Base-by-base conservation (phyloP, 1,140 invertebrate genomes). In the Drosophila bocqueti region DNA sequence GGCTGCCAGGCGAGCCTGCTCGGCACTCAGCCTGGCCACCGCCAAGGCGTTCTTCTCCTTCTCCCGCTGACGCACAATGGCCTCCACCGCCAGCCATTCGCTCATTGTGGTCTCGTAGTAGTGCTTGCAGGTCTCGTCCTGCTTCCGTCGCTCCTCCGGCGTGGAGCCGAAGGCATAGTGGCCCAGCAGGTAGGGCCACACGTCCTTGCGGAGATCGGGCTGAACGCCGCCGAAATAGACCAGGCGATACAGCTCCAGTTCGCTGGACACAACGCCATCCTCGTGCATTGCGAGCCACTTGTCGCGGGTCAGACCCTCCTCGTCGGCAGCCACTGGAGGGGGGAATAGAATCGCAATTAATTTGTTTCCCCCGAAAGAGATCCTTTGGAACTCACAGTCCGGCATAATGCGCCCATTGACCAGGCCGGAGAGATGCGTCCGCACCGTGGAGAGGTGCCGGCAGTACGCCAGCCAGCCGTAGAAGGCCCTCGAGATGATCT, bases 381-480 rank as follows among this genome's bases (percentile, higher is more conserved):
- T 9, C 3, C 46, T 1, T 36, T 1, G 1, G 0, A 6, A 83
- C 87, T 84, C 92, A 95, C 95, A 94, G 91, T 94, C 94, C 13
- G 94, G 93, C 38, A 96, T 93, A 69, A 96, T 96, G 72, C 94
- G 94, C 1, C 94, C 93, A 92, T 96, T 95, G 1, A 99, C 97
- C 18, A 99, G 93, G n/a, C 97, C 97, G 42, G 97, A 96, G 34
- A 99, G 94, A 94, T 99, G 98, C 0, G 96, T 98, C 47, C 98
- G 93, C 1, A 99, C 97, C 2, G 98, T 99, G 59, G 96, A 96
- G 77, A 99, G 93, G 92, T 99, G 98, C n/a, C 98, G 94, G 92
- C 97, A 98, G 92, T 99, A 98, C 13, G 98, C 97, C 45, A 99
- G 93, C 98, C 98, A 99, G 49, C 98, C 98, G 93, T 99, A 99